phyloP scores from a whole-genome alignment of 2,113 vertebrate species.

The Panthera tigris region DNA sequence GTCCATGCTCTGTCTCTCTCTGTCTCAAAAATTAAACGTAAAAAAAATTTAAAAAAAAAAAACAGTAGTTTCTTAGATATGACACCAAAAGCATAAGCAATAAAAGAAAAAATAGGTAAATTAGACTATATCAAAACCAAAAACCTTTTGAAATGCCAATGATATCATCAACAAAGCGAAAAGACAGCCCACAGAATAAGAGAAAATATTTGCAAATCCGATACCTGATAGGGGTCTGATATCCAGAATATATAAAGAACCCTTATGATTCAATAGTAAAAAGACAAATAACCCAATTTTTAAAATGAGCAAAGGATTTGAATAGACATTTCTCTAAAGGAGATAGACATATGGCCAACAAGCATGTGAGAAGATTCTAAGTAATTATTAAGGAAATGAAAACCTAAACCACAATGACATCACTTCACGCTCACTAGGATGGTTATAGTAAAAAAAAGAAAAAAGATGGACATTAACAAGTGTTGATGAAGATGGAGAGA shows the following conservation, averaged over 20 bases:
- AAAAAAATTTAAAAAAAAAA: neutral
- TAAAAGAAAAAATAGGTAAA: neutral
- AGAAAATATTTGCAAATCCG: neutral
- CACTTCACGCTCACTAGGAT: neutral
- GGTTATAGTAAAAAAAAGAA: neutral
- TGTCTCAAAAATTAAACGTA: too few relatives aligned
- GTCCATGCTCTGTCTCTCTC: too few relatives aligned
- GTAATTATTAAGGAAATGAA: neutral
- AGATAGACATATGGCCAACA: neutral
- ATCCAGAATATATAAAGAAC: neutral
- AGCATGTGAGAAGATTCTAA: neutral
- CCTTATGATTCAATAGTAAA: neutral
- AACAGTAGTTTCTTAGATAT: slow-evolving; percentile 2
- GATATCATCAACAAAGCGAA: neutral
- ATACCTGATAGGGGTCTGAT: neutral
- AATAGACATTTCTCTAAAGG: neutral
- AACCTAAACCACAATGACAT: neutral
- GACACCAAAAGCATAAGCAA: slow-evolving; percentile 19
- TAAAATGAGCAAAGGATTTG: neutral
- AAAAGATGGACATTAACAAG: neutral
- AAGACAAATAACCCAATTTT: neutral
- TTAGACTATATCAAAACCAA: neutral
- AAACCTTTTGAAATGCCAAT: neutral
- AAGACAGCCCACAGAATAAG: neutral
- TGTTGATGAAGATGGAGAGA: neutral